A percentile compares a stretch with the other conserved stretches of the same genome.
Conservation (phyloP, 1,140 invertebrate genomes). For the Ridgeia piscesae region DNA sequence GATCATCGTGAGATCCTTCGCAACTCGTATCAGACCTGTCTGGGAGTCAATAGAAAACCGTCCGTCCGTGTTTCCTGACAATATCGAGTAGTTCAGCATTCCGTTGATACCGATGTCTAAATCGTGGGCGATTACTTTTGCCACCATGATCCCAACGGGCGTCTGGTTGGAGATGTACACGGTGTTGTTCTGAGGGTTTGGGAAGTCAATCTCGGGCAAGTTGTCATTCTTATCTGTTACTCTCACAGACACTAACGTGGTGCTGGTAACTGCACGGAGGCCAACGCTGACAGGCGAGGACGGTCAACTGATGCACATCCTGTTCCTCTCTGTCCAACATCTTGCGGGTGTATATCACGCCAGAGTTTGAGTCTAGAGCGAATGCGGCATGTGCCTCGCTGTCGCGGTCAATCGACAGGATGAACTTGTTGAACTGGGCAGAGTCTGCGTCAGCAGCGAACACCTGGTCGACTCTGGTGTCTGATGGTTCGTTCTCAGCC, state of each 20-base stretch:
- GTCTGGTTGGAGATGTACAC: slow-evolving; percentile 18
- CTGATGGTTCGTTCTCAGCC: slow-evolving; percentile 20
- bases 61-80: slow-evolving; percentile 6
- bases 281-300: slow-evolving; percentile 10
- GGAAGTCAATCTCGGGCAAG: slow-evolving; percentile 25
- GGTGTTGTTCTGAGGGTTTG: slow-evolving; percentile 24
- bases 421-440: slow-evolving; percentile 5
- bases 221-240: slow-evolving; percentile 29
- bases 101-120: slow-evolving; percentile 21
- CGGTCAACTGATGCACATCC: slow-evolving; percentile 17
- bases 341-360: slow-evolving; percentile 78
- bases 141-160: slow-evolving; percentile 18
- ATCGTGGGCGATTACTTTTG: slow-evolving; percentile 24
- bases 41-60: slow-evolving; percentile 23
- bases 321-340: slow-evolving; percentile 27
- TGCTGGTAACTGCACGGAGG: not conserved
- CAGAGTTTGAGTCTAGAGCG: slow-evolving; percentile 81
- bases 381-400: slow-evolving; percentile 64
- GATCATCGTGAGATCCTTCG: slow-evolving; percentile 8
- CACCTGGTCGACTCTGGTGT: slow-evolving; percentile 20
- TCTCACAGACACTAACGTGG: slow-evolving; percentile 10
- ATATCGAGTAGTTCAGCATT: slow-evolving; percentile 10
- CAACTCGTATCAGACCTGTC: slow-evolving; percentile 18
- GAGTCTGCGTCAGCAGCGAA: slow-evolving; percentile 22
- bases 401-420: not conserved